Percentiles rank a stretch among this genome's conserved stretches.
phyloP scores from a whole-genome alignment of 2,888 invertebrate species.

The Leistus spinibarbis region DNA sequence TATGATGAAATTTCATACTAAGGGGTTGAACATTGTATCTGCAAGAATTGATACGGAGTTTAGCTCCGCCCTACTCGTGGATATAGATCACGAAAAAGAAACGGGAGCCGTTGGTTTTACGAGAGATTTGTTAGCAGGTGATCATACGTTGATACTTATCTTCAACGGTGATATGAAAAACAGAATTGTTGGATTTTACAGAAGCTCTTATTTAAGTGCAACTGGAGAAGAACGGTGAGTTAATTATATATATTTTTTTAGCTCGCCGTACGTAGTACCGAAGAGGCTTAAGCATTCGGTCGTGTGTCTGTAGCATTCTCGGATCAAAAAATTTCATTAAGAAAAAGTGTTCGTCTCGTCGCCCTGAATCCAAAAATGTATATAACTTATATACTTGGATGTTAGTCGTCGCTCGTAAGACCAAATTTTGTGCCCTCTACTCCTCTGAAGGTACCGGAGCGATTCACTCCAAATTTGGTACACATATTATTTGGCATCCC shows the following conservation, averaged over 20 bases:
- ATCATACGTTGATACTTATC: conserved; percentile 63
- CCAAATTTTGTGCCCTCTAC: too few relatives aligned
- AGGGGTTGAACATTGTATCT: conserved; percentile 61
- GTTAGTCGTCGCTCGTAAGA: too few relatives aligned
- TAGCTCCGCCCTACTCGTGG: conserved; percentile 4
- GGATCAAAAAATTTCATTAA: too few relatives aligned
- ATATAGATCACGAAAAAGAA: conserved; percentile 46
- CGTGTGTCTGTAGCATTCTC: too few relatives aligned
- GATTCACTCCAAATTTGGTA: too few relatives aligned
- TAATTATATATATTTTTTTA: neutral
- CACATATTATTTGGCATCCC: too few relatives aligned
- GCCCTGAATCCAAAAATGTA: too few relatives aligned
- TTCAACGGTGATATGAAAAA: conserved; percentile 70
- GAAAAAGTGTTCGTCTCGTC: too few relatives aligned
- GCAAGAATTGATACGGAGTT: conserved; percentile 50
- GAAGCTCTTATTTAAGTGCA: conserved; percentile 64
- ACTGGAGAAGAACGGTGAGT: conserved; percentile 58
- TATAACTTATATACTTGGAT: too few relatives aligned
- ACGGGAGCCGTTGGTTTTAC: conserved; percentile 44
- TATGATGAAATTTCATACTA: conserved; percentile 65
- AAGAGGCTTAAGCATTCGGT: too few relatives aligned
- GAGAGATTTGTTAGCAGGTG: conserved; percentile 39
- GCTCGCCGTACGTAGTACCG: too few relatives aligned
- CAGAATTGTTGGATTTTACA: conserved; percentile 76
- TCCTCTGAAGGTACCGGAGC: too few relatives aligned